phyloP scores from a whole-genome alignment of 1,140 invertebrate species.

The Helicoverpa zea region DNA sequence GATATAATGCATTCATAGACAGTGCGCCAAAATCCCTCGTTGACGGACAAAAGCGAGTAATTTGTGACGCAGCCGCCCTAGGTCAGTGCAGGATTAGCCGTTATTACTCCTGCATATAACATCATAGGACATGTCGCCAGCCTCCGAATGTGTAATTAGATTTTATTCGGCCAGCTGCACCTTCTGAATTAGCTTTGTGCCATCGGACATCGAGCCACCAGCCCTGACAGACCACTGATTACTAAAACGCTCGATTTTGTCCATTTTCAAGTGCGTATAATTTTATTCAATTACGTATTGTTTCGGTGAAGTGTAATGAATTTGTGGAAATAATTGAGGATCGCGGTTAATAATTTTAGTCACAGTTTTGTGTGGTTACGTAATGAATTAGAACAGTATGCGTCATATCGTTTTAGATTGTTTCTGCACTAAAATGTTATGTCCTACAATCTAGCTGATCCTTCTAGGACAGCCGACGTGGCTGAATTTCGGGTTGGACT shows the following conservation, averaged over 20 bases:
- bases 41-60: slow-evolving; percentile 69
- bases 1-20: slow-evolving; percentile 72
- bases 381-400: no score
- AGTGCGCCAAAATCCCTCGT: slow-evolving; percentile 65
- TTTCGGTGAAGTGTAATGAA: no score
- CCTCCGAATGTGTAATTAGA: slow-evolving; percentile 47
- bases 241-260: slow-evolving; percentile 3
- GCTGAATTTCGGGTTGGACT: no score
- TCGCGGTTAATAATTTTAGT: no score
- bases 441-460: no score
- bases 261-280: neutral
- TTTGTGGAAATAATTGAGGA: no score
- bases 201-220: slow-evolving; percentile 35
- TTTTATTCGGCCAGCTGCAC: slow-evolving; percentile 45
- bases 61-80: slow-evolving; percentile 53
- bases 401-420: no score
- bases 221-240: slow-evolving; percentile 27
- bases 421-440: no score
- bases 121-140: slow-evolving; percentile 57
- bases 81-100: slow-evolving; percentile 61
- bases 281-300: neutral
- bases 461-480: no score
- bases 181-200: slow-evolving; percentile 52
- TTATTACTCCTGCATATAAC: slow-evolving; percentile 73
- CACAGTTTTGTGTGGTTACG: no score